Evolutionary conservation across 30 jellyfish, hydroid and myxozoan genomes (phyloP), one percentile per base, ranked within the genome.

Genomic region (Hydractinia symbiolongicarpus): DNA sequence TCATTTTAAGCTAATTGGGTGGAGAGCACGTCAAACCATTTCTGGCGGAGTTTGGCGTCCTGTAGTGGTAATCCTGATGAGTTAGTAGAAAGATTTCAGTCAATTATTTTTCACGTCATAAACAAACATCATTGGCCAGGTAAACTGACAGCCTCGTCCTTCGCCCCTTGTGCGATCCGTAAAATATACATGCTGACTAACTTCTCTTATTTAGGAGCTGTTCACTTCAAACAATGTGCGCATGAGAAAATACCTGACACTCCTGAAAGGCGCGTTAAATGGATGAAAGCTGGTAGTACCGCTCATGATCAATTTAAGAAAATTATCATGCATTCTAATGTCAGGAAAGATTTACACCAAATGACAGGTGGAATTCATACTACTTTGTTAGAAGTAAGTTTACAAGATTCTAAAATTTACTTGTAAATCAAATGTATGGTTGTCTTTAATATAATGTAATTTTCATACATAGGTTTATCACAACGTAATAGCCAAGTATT

Each of bases 91-190:
- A 44, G 74, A 7, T 6, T 64, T 64, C 74, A 64, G 40, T 64
- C 74, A 7, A 64, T 13, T 6, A 64, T 64, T 13, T 64, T n/a
- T 51, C 74, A 64, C 40, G 74, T 64, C 52, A 64, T 64, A n/a
- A 51, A 64, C 17, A 64, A 64, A 51, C 74, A 64, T 64, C 74
- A 64, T 64, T 64, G 74, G 74, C 74, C 74, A 64, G 74, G 74
- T 64, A n/a, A n/a, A 51, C 40, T 7, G 40, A 64, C 19, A 13
- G 19, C 8, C 16, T 7, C 74, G 40, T 30, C 44, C 44, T 30
- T 30, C 44, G 44, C 44, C 44, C 44, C 44, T 30, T 30, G 44
- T 30, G 44, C 44, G 44, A 30, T 30, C 44, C 44, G 44, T 30
- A 30, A 30, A 30, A 30, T 30, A 30, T 30, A 30, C 44, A 30